Percentiles rank a stretch among this genome's conserved stretches.
phyloP scores from a whole-genome alignment of 2,113 vertebrate species.

The Eolophus roseicapilla region DNA sequence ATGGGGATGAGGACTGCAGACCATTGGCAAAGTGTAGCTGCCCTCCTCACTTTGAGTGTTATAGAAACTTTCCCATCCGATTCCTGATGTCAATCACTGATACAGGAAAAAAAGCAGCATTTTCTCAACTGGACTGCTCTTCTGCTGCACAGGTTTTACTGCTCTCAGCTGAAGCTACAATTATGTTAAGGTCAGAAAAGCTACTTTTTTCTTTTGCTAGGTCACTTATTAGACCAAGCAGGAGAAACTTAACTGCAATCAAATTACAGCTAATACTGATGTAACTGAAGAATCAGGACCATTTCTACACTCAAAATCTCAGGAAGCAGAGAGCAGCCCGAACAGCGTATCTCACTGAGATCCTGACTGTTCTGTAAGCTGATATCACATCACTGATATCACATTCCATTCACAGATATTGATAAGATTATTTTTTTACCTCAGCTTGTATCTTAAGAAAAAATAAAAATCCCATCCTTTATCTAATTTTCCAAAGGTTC shows the following conservation, averaged over 20 bases:
- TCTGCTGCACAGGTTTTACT: neutral
- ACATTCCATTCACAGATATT: neutral
- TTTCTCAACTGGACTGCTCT: neutral
- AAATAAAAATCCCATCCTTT: neutral
- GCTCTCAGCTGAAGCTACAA: neutral
- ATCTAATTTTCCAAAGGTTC: conserved; percentile 16
- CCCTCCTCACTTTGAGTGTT: neutral
- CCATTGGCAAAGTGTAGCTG: neutral
- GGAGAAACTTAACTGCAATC: neutral
- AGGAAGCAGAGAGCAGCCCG: accelerated
- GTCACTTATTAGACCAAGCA: neutral
- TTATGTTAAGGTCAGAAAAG: neutral
- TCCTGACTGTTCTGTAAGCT: neutral
- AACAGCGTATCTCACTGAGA: neutral
- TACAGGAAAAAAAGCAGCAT: neutral
- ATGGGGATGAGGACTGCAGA: neutral
- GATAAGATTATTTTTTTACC: neutral
- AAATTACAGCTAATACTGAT: neutral
- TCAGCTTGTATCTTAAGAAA: neutral
- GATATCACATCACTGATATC: neutral
- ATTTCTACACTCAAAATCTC: neutral
- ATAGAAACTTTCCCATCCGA: neutral
- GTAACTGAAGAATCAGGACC: neutral
- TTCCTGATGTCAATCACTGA: neutral
- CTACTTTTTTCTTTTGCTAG: neutral